Conservation (phyloP, 2,797 vertebrate species). For the Chaenodraco wilsoni region DNA sequence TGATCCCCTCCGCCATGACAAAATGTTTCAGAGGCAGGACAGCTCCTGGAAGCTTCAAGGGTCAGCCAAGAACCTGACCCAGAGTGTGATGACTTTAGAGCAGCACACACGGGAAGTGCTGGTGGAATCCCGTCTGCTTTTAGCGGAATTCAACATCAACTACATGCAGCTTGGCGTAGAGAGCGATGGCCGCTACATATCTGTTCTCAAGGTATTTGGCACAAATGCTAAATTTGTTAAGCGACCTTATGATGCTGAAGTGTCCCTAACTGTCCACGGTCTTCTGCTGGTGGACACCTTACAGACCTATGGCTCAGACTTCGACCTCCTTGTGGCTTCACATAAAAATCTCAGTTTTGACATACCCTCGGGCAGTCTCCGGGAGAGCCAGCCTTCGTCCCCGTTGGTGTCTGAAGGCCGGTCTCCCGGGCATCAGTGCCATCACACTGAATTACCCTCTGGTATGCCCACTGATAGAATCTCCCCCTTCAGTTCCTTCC, state of each 20-base stretch:
- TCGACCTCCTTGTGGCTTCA: conserved; percentile 96
- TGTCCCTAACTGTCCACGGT: conserved; percentile 95
- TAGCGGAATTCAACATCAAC: conserved; percentile 96
- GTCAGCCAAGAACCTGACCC: conserved; percentile 91
- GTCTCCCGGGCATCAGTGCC: conserved; percentile 68
- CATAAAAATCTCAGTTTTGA: conserved; percentile 98
- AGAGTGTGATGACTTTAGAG: conserved; percentile 93
- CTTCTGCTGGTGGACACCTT: conserved; percentile 95
- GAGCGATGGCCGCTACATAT: conserved; percentile 94
- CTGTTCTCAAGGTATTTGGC: conserved; percentile 97
- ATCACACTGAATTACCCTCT: conserved; percentile 48
- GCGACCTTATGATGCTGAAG: conserved; percentile 94
- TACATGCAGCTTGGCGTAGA: conserved; percentile 98
- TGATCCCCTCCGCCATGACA: conserved; percentile 89
- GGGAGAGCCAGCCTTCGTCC: conserved; percentile 92
- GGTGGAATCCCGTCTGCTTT: conserved; percentile 94
- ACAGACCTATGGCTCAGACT: conserved; percentile 96
- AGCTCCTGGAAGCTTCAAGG: conserved; percentile 91
- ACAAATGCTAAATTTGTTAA: conserved; percentile 97
- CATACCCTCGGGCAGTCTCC: conserved; percentile 92
- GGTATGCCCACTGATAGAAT: conserved; percentile 65
- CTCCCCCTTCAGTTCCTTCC: conserved; percentile 66
- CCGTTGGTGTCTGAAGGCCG: conserved; percentile 78
- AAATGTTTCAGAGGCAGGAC: conserved; percentile 88
- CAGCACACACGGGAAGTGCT: conserved; percentile 95